phyloP scores from a whole-genome alignment of 2,888 invertebrate genomes.

The Unio pictorum region DNA sequence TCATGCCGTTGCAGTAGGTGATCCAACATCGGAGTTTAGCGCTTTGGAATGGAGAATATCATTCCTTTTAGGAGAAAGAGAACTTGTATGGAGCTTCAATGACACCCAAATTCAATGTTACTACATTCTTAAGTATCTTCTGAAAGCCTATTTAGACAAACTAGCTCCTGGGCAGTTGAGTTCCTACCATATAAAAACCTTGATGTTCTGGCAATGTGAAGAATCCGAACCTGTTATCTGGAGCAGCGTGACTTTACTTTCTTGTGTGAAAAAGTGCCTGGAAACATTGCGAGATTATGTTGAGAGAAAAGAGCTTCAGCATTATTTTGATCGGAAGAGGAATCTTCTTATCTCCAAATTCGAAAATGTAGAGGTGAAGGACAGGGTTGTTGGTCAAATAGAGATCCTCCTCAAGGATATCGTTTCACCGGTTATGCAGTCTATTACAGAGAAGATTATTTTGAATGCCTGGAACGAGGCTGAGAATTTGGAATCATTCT shows the following conservation, averaged over 20 bases:
- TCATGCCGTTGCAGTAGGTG: conserved; percentile 13
- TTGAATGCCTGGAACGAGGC: too few relatives aligned
- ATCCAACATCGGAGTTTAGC: conserved; percentile 4
- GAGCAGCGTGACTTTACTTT: conserved; percentile 2
- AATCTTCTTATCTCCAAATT: conserved; percentile 15
- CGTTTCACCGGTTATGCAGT: too few relatives aligned
- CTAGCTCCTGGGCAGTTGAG: conserved; percentile 7
- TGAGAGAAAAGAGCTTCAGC: conserved; percentile 1
- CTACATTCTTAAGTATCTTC: conserved; percentile 5
- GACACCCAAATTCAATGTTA: conserved; percentile 15
- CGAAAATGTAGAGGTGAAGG: neutral
- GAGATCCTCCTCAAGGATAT: neutral
- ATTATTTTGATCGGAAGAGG: conserved; percentile 9
- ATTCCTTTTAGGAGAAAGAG: conserved; percentile 12
- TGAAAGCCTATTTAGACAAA: conserved; percentile 1
- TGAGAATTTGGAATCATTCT: conserved; percentile 1
- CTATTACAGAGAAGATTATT: too few relatives aligned
- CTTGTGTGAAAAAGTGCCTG: conserved; percentile 4
- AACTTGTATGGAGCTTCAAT: conserved; percentile 17
- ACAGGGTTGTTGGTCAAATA: conserved; percentile 2
- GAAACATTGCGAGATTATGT: neutral
- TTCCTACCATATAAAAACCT: conserved; percentile 11
- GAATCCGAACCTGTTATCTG: conserved; percentile 2
- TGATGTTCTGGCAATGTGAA: conserved; percentile 10
- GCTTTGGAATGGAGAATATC: conserved; percentile 12